phyloP scores from a whole-genome alignment of 2,797 vertebrate species.

The Graptemys geographica region DNA sequence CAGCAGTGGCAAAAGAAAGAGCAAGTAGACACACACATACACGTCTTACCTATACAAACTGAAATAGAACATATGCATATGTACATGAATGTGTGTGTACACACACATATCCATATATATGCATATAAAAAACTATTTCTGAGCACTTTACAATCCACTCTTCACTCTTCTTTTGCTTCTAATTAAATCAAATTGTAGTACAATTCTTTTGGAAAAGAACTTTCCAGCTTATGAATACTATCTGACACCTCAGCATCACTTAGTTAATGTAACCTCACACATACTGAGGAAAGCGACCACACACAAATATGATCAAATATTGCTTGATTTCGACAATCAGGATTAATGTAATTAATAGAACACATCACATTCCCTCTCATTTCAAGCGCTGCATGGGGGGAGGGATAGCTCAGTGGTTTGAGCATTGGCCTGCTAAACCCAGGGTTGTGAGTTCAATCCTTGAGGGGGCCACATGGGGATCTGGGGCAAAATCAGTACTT shows the following conservation, averaged over 20 bases:
- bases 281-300: conserved; percentile 13
- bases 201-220: background rate
- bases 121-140: background rate
- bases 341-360: conserved; percentile 14
- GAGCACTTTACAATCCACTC: background rate
- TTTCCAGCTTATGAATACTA: background rate
- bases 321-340: conserved; percentile 31
- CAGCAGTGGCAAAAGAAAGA: background rate
- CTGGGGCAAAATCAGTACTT: too few species aligned
- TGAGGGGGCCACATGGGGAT: too few species aligned
- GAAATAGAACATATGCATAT: background rate
- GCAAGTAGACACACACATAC: background rate
- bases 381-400: background rate
- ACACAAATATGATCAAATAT: conserved; percentile 58
- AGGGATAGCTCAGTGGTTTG: too few species aligned
- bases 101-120: too few species aligned
- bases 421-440: too few species aligned
- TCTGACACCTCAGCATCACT: conserved; percentile 16
- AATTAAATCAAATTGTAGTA: background rate
- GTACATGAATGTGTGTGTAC: too few species aligned
- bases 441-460: too few species aligned
- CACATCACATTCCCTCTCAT: background rate
- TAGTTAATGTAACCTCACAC: conserved; percentile 38
- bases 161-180: background rate
- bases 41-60: background rate